Evolutionary conservation across 2,113 vertebrate genomes (phyloP).

Genomic region (Seriola rivoliana): DNA sequence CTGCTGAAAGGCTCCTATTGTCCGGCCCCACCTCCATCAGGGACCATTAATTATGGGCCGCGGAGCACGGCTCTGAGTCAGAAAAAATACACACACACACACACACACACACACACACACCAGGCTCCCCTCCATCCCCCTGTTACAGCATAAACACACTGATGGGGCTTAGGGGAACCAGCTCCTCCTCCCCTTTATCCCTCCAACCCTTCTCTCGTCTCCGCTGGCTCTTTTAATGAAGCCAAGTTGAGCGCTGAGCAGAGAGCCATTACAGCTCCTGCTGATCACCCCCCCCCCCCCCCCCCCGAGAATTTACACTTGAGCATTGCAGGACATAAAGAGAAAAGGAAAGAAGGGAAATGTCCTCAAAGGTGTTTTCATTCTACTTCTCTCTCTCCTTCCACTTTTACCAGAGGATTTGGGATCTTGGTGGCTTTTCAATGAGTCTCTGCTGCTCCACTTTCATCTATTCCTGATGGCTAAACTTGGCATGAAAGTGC

Average conservation of each 20-base stretch:
- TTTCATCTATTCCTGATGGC: not conserved
- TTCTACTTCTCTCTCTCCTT: constrained; percentile 16
- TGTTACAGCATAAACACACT: constrained; percentile 64
- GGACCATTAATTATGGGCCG: constrained; percentile 97
- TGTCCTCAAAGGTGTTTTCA: constrained; percentile 31
- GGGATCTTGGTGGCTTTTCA: constrained; percentile 22
- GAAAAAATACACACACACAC: constrained; percentile 59
- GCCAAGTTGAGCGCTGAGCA: constrained; percentile 53
- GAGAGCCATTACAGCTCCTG: constrained; percentile 51
- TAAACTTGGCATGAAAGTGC: not conserved
- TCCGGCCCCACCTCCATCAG: constrained; percentile 90
- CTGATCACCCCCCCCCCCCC: constrained; percentile 15
- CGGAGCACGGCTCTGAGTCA: constrained; percentile 85
- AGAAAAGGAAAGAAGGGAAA: constrained; percentile 27
- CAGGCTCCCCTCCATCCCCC: constrained; percentile 18
- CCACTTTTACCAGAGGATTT: constrained; percentile 27
- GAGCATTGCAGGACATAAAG: constrained; percentile 28
- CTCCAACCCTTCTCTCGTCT: constrained; percentile 35
- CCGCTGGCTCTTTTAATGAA: constrained; percentile 69
- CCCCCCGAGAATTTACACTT: constrained; percentile 27
- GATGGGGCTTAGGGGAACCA: constrained; percentile 49
- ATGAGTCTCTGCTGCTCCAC: constrained; percentile 18
- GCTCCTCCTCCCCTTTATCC: constrained; percentile 21
- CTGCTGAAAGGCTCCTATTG: constrained; percentile 94
- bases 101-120: constrained; percentile 26